A percentile compares a stretch with the other conserved stretches of the same genome.
These are phyloP conservation scores for Rhyacichthys aspro DNA, from an alignment of 2,797 vertebrate species.

Conservation along the genomic window DNA sequence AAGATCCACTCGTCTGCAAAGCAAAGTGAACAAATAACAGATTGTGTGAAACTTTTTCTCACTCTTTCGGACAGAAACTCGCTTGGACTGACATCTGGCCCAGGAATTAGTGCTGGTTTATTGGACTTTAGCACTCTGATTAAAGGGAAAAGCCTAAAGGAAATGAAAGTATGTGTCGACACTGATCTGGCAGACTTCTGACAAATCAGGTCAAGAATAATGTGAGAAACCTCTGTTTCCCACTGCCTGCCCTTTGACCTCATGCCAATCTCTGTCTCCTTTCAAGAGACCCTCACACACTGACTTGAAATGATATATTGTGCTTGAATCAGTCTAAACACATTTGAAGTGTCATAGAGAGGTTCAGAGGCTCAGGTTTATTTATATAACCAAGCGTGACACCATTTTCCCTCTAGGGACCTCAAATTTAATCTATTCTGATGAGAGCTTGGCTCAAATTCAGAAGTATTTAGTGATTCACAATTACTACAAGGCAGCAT, in stretches of 20 bases:
- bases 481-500: background rate
- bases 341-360: background rate
- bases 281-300: slow-evolving; percentile 28
- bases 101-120: slow-evolving; percentile 39
- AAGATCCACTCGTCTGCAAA: slow-evolving; percentile 75
- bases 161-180: slow-evolving; percentile 25
- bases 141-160: slow-evolving; percentile 41
- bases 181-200: slow-evolving; percentile 16
- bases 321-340: background rate
- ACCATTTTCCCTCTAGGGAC: slow-evolving; percentile 10
- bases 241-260: slow-evolving; percentile 5
- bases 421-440: slow-evolving; percentile 5
- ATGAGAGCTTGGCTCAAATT: slow-evolving; percentile 3
- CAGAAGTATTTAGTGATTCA: background rate
- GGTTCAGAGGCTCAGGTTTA: background rate
- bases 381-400: slow-evolving; percentile 7
- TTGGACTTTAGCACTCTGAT: slow-evolving; percentile 56
- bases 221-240: slow-evolving; percentile 3
- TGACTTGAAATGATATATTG: background rate
- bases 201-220: slow-evolving; percentile 9
- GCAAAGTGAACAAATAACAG: slow-evolving; percentile 39
- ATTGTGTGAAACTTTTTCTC: slow-evolving; percentile 25
- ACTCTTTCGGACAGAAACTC: slow-evolving; percentile 38
- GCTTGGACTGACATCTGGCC: slow-evolving; percentile 52
- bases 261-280: background rate